A percentile compares a stretch with the other conserved stretches of the same genome.
These are phyloP conservation scores for Amazonetta brasiliensis DNA, from an alignment of 2,797 vertebrate species.

Conservation along the genomic window DNA sequence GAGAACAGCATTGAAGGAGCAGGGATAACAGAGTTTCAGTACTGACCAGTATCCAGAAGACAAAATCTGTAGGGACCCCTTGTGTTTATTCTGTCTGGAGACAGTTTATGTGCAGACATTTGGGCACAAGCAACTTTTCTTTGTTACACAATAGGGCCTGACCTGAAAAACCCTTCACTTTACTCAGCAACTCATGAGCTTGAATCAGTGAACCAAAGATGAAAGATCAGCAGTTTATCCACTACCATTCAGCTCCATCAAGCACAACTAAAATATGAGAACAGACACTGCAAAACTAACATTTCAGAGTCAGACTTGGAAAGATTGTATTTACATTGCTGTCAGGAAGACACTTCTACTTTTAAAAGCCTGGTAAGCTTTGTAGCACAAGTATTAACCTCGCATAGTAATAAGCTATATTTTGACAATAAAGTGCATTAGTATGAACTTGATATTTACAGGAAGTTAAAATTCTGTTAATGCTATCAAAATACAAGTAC, in stretches of 20 bases:
- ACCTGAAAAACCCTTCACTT: constrained; percentile 23
- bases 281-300: neutral
- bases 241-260: constrained; percentile 34
- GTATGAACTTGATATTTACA: neutral
- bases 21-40: neutral
- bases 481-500: neutral
- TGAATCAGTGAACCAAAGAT: constrained; percentile 53
- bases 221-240: constrained; percentile 55
- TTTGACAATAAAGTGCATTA: neutral
- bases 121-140: neutral
- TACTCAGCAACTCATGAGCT: constrained; percentile 37
- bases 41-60: neutral
- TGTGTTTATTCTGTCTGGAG: neutral
- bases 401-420: neutral
- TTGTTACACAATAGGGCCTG: constrained; percentile 30
- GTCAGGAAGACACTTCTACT: neutral
- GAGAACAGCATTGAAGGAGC: neutral
- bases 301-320: neutral
- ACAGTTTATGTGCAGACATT: neutral
- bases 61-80: neutral
- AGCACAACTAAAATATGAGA: constrained; percentile 40
- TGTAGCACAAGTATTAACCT: neutral
- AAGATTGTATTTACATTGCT: neutral
- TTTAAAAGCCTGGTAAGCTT: neutral
- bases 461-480: neutral